Evolutionary conservation across 1,140 invertebrate species (phyloP).

Genomic region (Wasmannia auropunctata): DNA sequence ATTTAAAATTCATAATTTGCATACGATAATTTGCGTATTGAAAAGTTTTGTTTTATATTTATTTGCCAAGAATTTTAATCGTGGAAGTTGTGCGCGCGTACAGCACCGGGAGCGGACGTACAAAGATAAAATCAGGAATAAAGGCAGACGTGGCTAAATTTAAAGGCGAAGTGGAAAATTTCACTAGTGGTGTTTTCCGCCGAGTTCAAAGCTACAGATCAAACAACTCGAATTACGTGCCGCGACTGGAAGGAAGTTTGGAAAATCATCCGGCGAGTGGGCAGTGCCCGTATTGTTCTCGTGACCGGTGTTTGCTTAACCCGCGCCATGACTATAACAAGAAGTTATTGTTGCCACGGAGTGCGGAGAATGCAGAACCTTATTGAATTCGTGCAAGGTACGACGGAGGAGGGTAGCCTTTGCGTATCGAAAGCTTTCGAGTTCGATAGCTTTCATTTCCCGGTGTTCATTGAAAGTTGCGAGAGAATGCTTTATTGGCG

Average conservation of each 20-base stretch:
- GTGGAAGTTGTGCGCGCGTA: neutral
- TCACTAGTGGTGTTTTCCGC: slow-evolving; percentile 58
- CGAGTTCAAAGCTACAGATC: slow-evolving; percentile 69
- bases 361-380: slow-evolving; percentile 55
- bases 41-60: slow-evolving; percentile 1
- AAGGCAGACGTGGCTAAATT: slow-evolving; percentile 19
- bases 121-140: slow-evolving; percentile 29
- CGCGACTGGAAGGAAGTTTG: slow-evolving; percentile 70
- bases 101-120: neutral
- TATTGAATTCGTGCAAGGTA: slow-evolving; percentile 52
- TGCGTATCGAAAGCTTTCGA: slow-evolving; percentile 26
- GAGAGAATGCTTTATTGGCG: slow-evolving; percentile 55
- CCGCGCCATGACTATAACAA: slow-evolving; percentile 40
- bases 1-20: slow-evolving; percentile 3
- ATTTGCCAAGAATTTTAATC: slow-evolving; percentile 4
- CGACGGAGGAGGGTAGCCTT: slow-evolving; percentile 15
- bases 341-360: slow-evolving; percentile 57
- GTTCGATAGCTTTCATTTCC: slow-evolving; percentile 49
- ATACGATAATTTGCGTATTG: neutral
- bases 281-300: slow-evolving; percentile 50
- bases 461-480: slow-evolving; percentile 42
- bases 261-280: slow-evolving; percentile 52
- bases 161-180: slow-evolving; percentile 55
- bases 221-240: slow-evolving; percentile 71
- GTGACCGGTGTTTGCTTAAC: slow-evolving; percentile 44